These are phyloP conservation scores for Polydrusus cervinus DNA, from an alignment of 2,888 invertebrate genomes.

Conservation along the genomic window DNA sequence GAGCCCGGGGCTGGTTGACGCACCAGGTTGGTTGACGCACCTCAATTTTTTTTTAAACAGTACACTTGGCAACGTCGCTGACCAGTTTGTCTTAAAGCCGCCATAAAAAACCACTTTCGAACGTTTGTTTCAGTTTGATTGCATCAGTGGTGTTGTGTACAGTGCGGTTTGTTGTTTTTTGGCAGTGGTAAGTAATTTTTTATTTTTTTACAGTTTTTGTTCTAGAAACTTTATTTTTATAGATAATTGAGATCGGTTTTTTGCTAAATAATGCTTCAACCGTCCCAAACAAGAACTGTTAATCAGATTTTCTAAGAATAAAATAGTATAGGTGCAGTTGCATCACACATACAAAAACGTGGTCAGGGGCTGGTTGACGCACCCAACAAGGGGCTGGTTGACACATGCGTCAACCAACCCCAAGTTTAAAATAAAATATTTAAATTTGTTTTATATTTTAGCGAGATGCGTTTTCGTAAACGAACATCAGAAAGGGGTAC, in stretches of 20 bases:
- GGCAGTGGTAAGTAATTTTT: conserved; percentile 9
- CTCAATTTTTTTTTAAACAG: no score
- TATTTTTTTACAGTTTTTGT: conserved; percentile 9
- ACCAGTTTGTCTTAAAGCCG: conserved; percentile 3
- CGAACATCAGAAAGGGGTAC: conserved; percentile 8
- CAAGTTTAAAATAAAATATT: conserved; percentile 1
- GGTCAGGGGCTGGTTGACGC: conserved; percentile 6
- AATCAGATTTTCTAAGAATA: no score
- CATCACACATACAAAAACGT: conserved; percentile 5
- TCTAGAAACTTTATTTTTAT: conserved; percentile 4
- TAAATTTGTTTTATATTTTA: neutral
- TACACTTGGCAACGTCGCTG: conserved; percentile 2
- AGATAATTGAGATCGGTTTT: conserved; percentile 8
- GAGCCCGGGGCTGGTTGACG: conserved; percentile 7
- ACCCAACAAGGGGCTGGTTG: conserved; percentile 3
- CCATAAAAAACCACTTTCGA: neutral
- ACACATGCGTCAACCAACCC: neutral
- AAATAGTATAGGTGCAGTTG: no score
- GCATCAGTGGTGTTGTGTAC: conserved; percentile 9
- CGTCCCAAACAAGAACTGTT: neutral
- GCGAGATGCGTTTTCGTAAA: conserved; percentile 5
- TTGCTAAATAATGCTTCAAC: conserved; percentile 7
- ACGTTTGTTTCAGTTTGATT: conserved; percentile 2
- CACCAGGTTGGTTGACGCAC: conserved; percentile 1
- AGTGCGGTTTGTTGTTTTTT: conserved; percentile 9